Conservation (phyloP, 2,113 vertebrate genomes). For the Centropus bengalensis region DNA sequence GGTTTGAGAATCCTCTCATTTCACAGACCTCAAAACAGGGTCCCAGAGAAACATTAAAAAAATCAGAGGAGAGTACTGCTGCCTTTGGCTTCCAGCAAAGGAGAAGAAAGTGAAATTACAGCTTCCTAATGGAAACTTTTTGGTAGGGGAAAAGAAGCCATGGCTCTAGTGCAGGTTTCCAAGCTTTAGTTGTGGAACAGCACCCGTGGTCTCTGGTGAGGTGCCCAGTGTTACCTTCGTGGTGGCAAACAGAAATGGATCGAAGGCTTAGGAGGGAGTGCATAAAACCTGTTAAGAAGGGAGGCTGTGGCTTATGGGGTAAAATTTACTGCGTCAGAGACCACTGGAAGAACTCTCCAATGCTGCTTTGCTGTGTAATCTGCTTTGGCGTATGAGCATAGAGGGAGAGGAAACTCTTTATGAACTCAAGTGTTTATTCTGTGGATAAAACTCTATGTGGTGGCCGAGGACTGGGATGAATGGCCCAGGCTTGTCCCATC, state of each 20-base stretch:
- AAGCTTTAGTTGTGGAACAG: not conserved
- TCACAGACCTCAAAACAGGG: not conserved
- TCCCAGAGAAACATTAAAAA: not conserved
- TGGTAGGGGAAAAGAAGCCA: not conserved
- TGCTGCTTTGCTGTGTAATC: not conserved
- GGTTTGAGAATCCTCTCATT: not conserved
- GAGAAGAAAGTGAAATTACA: not conserved
- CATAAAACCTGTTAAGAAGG: not conserved
- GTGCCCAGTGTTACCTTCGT: not conserved
- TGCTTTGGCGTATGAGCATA: not conserved
- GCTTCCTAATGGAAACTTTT: not conserved
- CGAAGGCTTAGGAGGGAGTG: not conserved
- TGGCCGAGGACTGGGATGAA: not conserved
- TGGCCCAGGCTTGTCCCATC: not conserved
- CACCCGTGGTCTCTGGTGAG: not conserved
- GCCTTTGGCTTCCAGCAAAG: not conserved
- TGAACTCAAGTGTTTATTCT: not conserved
- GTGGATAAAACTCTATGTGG: not conserved
- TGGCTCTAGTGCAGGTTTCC: not conserved
- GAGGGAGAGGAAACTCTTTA: not conserved
- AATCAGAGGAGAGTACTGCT: not conserved
- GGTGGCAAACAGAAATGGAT: not conserved
- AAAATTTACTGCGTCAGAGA: not conserved
- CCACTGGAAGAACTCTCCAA: not conserved
- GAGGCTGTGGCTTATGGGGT: not conserved